Percentiles rank a stretch among this genome's conserved stretches.
phyloP scores from a whole-genome alignment of 2,113 vertebrate genomes.

The Takifugu bimaculatus region DNA sequence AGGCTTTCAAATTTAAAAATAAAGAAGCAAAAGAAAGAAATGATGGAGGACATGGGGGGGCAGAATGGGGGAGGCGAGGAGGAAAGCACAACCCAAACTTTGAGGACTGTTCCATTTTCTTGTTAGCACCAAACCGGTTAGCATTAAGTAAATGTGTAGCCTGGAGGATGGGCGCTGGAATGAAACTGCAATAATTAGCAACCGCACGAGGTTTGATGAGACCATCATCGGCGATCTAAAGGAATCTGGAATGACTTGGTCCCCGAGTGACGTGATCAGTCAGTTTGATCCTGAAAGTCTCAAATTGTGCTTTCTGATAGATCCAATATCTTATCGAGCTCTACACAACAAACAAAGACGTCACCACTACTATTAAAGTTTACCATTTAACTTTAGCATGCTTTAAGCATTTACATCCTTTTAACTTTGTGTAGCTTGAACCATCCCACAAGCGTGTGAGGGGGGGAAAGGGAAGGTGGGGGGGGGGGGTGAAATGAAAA shows the following conservation, averaged over 20 bases:
- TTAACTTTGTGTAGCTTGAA: conserved; percentile 16
- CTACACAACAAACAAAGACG: conserved; percentile 34
- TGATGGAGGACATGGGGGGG: conserved; percentile 44
- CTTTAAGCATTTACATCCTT: conserved; percentile 26
- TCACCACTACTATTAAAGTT: conserved; percentile 23
- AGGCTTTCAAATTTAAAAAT: conserved; percentile 62
- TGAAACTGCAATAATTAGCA: background rate
- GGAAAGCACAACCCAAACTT: conserved; percentile 80
- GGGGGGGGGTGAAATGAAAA: background rate
- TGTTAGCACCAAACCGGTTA: conserved; percentile 8
- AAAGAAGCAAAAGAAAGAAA: conserved; percentile 24
- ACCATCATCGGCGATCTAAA: background rate
- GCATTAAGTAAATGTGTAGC: background rate
- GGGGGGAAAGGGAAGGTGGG: background rate
- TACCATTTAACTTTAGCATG: conserved; percentile 54
- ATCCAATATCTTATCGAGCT: conserved; percentile 33
- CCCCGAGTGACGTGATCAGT: background rate
- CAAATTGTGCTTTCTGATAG: conserved; percentile 76
- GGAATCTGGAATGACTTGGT: background rate
- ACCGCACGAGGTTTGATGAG: background rate
- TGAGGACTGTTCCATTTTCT: conserved; percentile 59
- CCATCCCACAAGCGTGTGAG: conserved; percentile 15
- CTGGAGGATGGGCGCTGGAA: background rate
- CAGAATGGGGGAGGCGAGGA: conserved; percentile 26
- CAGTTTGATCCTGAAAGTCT: conserved; percentile 71